Conservation (phyloP, 2,797 vertebrate genomes). For the Sebastes melanostomus region DNA sequence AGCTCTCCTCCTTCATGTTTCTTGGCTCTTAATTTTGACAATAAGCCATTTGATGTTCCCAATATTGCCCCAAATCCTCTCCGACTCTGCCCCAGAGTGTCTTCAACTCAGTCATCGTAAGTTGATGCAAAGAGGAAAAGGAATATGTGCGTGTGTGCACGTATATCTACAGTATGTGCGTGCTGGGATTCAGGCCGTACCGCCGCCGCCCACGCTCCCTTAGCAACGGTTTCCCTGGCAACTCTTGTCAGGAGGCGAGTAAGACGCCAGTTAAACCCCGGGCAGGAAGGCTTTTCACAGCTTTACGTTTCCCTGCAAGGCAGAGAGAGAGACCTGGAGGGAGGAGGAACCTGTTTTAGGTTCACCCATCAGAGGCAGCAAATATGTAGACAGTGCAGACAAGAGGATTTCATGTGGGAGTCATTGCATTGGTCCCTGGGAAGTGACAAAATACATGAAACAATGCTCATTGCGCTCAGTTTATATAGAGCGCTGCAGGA, state of each 20-base stretch:
- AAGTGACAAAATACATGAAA: not conserved
- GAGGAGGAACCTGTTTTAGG: conserved; percentile 11
- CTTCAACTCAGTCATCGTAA: conserved; percentile 47
- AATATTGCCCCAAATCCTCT: conserved; percentile 1
- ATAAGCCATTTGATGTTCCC: not conserved
- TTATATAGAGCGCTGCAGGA: not conserved
- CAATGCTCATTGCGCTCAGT: not conserved
- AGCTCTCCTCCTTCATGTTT: not conserved
- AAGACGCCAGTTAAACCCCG: conserved; percentile 60
- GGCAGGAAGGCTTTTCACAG: conserved; percentile 59
- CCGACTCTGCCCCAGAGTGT: not conserved
- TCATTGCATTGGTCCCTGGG: not conserved
- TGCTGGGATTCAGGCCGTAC: conserved; percentile 49
- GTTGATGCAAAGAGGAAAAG: conserved; percentile 47
- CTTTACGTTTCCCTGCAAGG: conserved; percentile 44
- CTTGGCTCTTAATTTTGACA: not conserved
- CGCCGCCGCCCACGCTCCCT: conserved; percentile 68
- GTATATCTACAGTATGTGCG: not conserved
- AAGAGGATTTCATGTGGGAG: not conserved
- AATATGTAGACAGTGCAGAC: not conserved
- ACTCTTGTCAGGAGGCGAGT: conserved; percentile 71
- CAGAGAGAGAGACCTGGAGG: conserved; percentile 6
- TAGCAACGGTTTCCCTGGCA: conserved; percentile 82
- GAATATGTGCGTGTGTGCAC: not conserved
- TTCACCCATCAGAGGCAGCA: conserved; percentile 7